These are phyloP conservation scores for Rhinolophus sinicus DNA, from an alignment of 2,113 vertebrate genomes.

Conservation along the genomic window DNA sequence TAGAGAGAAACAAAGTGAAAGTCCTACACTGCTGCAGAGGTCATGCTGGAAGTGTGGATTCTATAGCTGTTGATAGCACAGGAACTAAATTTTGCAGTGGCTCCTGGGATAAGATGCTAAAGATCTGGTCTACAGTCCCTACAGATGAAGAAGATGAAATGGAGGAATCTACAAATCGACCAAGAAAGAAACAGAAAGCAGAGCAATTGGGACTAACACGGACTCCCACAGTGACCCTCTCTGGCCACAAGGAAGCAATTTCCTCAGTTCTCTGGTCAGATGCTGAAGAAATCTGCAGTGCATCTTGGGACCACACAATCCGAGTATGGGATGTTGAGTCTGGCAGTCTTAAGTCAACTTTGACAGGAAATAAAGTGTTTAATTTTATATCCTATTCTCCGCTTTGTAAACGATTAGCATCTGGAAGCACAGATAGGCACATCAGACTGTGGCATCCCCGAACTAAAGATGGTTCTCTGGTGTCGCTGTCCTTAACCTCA, in stretches of 20 bases:
- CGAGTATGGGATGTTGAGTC: slow-evolving; percentile 95
- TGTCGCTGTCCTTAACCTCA: slow-evolving; percentile 94
- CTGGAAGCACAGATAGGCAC: slow-evolving; percentile 96
- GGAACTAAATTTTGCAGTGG: slow-evolving; percentile 97
- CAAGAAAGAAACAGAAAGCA: slow-evolving; percentile 97
- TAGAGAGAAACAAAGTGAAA: slow-evolving; percentile 93
- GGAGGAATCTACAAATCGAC: slow-evolving; percentile 90
- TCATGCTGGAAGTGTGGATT: slow-evolving; percentile 94
- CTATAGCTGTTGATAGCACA: slow-evolving; percentile 90
- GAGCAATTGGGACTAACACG: slow-evolving; percentile 95
- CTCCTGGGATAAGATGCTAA: slow-evolving; percentile 99
- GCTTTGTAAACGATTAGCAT: slow-evolving; percentile 93
- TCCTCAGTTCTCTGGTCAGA: slow-evolving; percentile 96
- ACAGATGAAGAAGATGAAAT: slow-evolving; percentile 95
- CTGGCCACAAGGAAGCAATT: slow-evolving; percentile 95
- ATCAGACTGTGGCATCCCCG: slow-evolving; percentile 97
- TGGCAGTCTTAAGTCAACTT: slow-evolving; percentile 90
- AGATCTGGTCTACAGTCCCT: slow-evolving; percentile 98
- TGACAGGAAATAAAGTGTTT: slow-evolving; percentile 98
- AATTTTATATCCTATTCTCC: slow-evolving; percentile 96
- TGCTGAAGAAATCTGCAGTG: slow-evolving; percentile 94
- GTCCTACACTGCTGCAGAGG: slow-evolving; percentile 96
- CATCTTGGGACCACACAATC: slow-evolving; percentile 98
- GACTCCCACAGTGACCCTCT: slow-evolving; percentile 94
- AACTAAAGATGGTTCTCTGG: slow-evolving; percentile 96